A percentile compares a stretch with the other conserved stretches of the same genome.
phyloP scores from a whole-genome alignment of 2,797 vertebrate species.

The Coccyzus lansbergi region DNA sequence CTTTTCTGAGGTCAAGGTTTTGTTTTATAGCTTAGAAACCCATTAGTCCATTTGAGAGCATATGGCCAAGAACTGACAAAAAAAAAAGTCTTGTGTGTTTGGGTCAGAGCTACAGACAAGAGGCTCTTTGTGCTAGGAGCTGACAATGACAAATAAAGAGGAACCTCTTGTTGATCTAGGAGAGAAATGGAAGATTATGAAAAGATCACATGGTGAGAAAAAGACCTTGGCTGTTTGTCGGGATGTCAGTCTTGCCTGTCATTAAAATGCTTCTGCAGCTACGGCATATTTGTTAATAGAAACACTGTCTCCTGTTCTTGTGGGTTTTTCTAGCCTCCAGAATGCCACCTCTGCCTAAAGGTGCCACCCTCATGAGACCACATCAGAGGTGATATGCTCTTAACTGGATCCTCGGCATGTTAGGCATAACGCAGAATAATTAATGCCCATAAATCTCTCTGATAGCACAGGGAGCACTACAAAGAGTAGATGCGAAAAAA shows the following conservation, averaged over 20 bases:
- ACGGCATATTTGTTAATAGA: background rate
- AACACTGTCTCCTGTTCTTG: background rate
- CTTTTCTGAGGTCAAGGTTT: constrained; percentile 14
- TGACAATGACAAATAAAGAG: constrained; percentile 47
- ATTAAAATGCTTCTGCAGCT: background rate
- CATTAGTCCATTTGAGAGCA: background rate
- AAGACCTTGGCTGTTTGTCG: constrained; percentile 11
- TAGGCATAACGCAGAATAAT: background rate
- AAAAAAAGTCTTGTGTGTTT: background rate
- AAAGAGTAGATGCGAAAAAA: background rate
- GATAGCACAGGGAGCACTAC: background rate
- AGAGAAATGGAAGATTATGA: constrained; percentile 17
- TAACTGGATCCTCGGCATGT: background rate
- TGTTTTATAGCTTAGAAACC: background rate
- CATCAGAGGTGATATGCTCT: background rate
- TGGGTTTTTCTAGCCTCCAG: background rate
- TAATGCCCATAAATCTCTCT: background rate
- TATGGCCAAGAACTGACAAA: background rate
- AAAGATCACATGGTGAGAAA: background rate
- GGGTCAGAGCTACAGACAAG: constrained; percentile 43
- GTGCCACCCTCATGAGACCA: background rate
- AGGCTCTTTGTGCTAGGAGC: constrained; percentile 37
- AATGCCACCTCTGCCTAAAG: background rate
- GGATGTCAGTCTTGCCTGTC: background rate
- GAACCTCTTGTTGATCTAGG: constrained; percentile 46